Percentiles rank a stretch among this genome's conserved stretches.
Evolutionary conservation across 2,113 vertebrate species (phyloP).

Genomic region (Condylura cristata): DNA sequence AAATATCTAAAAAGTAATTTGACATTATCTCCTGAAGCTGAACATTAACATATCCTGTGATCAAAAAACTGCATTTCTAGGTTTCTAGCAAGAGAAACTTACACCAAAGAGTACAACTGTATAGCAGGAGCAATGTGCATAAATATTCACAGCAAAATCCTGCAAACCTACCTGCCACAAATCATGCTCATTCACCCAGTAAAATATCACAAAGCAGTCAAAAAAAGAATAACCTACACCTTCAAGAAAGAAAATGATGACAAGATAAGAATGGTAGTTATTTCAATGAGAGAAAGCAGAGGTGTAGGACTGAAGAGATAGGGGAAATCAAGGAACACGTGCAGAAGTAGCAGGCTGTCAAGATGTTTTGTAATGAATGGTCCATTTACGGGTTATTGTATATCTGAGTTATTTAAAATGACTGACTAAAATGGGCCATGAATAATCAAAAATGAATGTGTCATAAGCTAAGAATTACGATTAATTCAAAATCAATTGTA

Average conservation of each 20-base stretch:
- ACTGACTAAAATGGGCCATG: not conserved
- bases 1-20: too few relatives aligned
- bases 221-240: not conserved
- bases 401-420: not conserved
- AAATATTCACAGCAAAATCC: not conserved
- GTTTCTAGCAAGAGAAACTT: not conserved
- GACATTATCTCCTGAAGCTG: not conserved
- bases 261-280: not conserved
- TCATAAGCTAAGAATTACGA: not conserved
- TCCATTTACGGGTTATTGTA: not conserved
- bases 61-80: not conserved
- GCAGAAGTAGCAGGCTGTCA: not conserved
- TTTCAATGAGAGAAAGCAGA: not conserved
- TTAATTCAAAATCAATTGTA: not conserved
- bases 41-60: not conserved
- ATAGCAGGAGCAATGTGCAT: not conserved
- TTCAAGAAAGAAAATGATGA: not conserved
- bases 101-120: not conserved
- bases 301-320: not conserved
- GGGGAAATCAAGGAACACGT: not conserved
- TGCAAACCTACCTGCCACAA: not conserved
- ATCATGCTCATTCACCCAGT: not conserved
- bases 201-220: not conserved
- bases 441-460: not conserved
- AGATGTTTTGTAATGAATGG: not conserved